A percentile compares a stretch with the other conserved stretches of the same genome.
These are phyloP conservation scores for Sinocyclocheilus grahami DNA, from an alignment of 2,113 vertebrate genomes.

Conservation along the genomic window DNA sequence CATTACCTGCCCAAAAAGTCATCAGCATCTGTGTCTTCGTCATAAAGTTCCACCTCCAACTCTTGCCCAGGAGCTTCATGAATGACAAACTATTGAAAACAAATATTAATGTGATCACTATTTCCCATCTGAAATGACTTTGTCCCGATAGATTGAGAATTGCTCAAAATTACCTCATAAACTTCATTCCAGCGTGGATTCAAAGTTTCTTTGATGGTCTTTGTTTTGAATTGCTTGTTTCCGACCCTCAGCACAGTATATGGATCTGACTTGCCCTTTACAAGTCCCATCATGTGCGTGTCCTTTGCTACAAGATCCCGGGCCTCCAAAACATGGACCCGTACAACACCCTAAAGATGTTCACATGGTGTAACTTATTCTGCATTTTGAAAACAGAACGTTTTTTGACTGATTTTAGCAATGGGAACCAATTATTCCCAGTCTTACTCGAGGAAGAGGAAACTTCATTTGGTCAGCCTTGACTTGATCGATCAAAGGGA, in stretches of 20 bases:
- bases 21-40: constrained; percentile 93
- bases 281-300: constrained; percentile 84
- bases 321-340: constrained; percentile 86
- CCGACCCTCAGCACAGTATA: constrained; percentile 85
- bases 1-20: constrained; percentile 90
- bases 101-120: not conserved
- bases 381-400: not conserved
- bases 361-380: not conserved
- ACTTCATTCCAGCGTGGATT: constrained; percentile 89
- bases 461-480: constrained; percentile 88
- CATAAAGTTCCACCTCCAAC: constrained; percentile 89
- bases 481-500: constrained; percentile 90
- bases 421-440: not conserved
- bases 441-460: constrained; percentile 87
- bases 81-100: constrained; percentile 82
- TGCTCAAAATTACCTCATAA: constrained; percentile 81
- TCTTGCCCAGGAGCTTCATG: constrained; percentile 95
- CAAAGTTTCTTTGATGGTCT: constrained; percentile 84
- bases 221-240: constrained; percentile 79
- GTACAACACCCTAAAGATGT: constrained; percentile 83
- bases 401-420: not conserved
- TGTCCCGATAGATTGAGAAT: not conserved
- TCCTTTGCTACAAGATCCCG: constrained; percentile 87
- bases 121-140: not conserved
- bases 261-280: constrained; percentile 92